Evolutionary conservation across 64 coral and sea anemone genomes (phyloP).

Genomic region (Anthopleura sola): DNA sequence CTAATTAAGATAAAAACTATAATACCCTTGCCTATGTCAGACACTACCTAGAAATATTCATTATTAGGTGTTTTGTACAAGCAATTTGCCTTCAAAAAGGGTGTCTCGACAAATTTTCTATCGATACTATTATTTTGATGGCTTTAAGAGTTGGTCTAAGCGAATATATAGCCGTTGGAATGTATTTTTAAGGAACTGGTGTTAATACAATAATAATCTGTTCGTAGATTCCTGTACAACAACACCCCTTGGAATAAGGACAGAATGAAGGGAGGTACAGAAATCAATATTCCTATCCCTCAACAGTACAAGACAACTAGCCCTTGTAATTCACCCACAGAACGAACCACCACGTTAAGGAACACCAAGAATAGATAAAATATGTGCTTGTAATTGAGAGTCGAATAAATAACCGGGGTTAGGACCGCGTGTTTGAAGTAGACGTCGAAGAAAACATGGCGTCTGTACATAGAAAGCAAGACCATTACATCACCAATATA

Average conservation of each 20-base stretch:
- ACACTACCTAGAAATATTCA: not conserved
- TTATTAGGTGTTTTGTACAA: not conserved
- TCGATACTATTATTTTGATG: not conserved
- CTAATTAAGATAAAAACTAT: not conserved
- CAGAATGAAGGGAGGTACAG: not conserved
- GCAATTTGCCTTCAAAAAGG: not conserved
- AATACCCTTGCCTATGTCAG: not conserved
- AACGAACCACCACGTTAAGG: not conserved
- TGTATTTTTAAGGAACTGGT: not conserved
- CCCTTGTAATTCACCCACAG: not conserved
- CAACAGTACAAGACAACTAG: not conserved
- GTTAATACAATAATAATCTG: not conserved
- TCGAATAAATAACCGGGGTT: not conserved
- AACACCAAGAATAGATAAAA: not conserved
- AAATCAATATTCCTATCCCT: not conserved
- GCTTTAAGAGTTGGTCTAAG: not conserved
- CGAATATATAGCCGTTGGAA: not conserved
- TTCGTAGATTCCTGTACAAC: not conserved
- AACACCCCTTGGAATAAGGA: not conserved
- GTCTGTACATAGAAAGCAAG: not conserved
- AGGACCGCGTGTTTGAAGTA: slow-evolving; percentile 21
- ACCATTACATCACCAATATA: slow-evolving; percentile 8
- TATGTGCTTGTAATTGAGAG: not conserved
- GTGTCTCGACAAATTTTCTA: not conserved
- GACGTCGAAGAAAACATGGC: not conserved